Evolutionary conservation across 2,113 vertebrate genomes (phyloP).

Genomic region (Albula goreensis): DNA sequence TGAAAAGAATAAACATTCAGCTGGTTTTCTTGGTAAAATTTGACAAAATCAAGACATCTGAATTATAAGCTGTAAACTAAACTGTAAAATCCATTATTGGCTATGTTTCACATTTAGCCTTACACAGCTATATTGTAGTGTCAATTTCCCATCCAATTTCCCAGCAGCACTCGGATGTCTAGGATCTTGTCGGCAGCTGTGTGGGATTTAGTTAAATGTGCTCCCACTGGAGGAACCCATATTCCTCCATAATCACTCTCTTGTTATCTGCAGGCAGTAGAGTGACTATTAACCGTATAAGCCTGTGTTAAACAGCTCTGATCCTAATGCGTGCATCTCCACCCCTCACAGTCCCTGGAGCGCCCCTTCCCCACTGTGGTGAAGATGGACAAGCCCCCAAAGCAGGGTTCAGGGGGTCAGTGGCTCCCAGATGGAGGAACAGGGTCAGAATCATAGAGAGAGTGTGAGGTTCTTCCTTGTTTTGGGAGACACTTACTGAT

Average conservation of each 20-base stretch:
- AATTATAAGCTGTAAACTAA: not conserved
- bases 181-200: slow-evolving; percentile 7
- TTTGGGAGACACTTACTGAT: not conserved
- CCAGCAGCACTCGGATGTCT: not conserved
- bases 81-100: not conserved
- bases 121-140: not conserved
- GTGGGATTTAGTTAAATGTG: slow-evolving; percentile 16
- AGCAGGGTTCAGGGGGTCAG: slow-evolving; percentile 19
- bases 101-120: not conserved
- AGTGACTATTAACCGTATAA: not conserved
- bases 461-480: not conserved
- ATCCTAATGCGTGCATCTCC: not conserved
- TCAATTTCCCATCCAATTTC: not conserved
- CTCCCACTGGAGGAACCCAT: not conserved
- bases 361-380: slow-evolving; percentile 14
- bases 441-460: slow-evolving; percentile 11
- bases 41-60: not conserved
- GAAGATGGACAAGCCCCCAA: slow-evolving; percentile 21
- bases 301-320: slow-evolving; percentile 8
- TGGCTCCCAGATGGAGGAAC: slow-evolving; percentile 27
- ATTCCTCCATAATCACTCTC: not conserved
- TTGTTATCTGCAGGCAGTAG: slow-evolving; percentile 10
- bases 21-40: not conserved
- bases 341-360: not conserved
- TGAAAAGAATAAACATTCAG: not conserved